These are phyloP conservation scores for Apolygus lucorum DNA, from an alignment of 1,140 invertebrate genomes.

Conservation along the genomic window DNA sequence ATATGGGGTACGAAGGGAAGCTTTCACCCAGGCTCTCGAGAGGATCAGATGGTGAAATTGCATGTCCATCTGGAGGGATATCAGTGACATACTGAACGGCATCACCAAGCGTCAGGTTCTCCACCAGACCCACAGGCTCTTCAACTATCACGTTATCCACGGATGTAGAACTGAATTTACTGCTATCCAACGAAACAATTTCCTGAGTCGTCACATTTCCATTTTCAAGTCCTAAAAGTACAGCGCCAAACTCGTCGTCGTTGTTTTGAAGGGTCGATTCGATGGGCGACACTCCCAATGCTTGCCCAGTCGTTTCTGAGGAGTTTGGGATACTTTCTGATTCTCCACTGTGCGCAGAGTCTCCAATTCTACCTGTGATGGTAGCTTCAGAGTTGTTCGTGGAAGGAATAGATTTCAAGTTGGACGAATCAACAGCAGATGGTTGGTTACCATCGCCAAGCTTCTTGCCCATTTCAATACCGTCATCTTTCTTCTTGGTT, in stretches of 20 bases:
- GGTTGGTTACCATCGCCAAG: too few relatives aligned
- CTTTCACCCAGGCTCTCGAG: neutral
- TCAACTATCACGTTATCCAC: neutral
- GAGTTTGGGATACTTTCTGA: too few relatives aligned
- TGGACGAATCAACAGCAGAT: neutral
- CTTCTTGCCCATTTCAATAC: too few relatives aligned
- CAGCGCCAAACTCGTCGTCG: neutral
- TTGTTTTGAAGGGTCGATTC: neutral
- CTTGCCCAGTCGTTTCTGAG: too few relatives aligned
- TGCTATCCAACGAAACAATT: neutral
- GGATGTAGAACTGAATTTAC: too few relatives aligned
- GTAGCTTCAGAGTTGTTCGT: too few relatives aligned
- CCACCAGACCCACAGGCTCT: neutral
- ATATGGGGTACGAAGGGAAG: neutral
- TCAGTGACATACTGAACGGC: too few relatives aligned
- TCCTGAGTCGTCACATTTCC: neutral
- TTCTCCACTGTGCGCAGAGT: too few relatives aligned
- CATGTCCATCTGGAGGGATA: neutral
- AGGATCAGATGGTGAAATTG: neutral
- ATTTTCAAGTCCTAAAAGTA: neutral
- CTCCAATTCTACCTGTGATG: too few relatives aligned
- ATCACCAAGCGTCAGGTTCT: neutral
- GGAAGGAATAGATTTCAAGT: too few relatives aligned
- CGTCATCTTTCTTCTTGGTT: neutral
- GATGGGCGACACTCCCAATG: too few relatives aligned